These are phyloP conservation scores for Poeciliopsis occidentalis DNA, from an alignment of 2,113 vertebrate genomes.

Conservation along the genomic window DNA sequence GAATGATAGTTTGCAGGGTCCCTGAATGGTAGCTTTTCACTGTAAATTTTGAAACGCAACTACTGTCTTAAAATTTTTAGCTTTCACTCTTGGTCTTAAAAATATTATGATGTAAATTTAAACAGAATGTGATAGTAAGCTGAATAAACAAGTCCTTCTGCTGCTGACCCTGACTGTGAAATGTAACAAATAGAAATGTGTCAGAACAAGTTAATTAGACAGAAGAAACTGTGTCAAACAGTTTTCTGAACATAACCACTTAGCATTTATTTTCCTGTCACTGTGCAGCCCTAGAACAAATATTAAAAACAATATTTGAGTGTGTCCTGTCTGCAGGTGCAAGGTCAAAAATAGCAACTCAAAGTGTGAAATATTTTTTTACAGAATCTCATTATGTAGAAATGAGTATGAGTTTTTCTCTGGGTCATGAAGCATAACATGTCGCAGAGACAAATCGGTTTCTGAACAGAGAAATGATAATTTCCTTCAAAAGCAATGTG, in stretches of 20 bases:
- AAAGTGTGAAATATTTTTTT: conserved; percentile 23
- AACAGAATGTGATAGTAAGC: conserved; percentile 10
- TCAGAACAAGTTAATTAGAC: neutral
- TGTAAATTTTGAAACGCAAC: neutral
- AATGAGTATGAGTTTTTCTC: conserved; percentile 18
- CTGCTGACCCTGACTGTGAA: conserved; percentile 1
- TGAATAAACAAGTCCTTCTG: neutral
- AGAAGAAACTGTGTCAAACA: neutral
- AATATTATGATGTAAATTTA: conserved; percentile 1
- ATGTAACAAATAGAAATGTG: neutral
- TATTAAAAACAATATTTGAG: neutral
- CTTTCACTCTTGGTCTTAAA: neutral
- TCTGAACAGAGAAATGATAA: conserved; percentile 16
- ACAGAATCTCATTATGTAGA: conserved; percentile 34
- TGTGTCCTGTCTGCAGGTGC: conserved; percentile 11
- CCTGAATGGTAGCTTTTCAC: neutral
- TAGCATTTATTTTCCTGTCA: neutral
- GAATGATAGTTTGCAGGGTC: neutral
- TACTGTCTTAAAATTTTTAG: neutral
- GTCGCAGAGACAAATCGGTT: conserved; percentile 26
- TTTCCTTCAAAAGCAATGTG: conserved; percentile 30
- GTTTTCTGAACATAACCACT: conserved; percentile 2
- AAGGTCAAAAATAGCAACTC: conserved; percentile 12
- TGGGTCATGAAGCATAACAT: conserved; percentile 9
- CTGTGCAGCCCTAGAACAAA: neutral